A percentile compares a stretch with the other conserved stretches of the same genome.
Evolutionary conservation across 2,888 invertebrate species (phyloP).

Genomic region (Mongoloraphidia duomilia): DNA sequence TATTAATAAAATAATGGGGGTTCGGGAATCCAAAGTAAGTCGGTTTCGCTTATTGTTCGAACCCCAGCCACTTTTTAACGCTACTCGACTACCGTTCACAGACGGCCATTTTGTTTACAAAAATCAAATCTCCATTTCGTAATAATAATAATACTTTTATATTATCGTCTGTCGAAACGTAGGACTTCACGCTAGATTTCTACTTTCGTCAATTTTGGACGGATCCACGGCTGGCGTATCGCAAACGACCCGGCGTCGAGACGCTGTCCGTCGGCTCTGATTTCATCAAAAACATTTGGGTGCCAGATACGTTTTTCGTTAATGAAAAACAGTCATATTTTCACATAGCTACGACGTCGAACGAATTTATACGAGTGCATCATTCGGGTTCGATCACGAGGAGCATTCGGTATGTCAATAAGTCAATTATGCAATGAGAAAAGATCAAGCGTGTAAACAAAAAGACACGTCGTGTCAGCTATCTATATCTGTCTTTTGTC

Average conservation of each 20-base stretch:
- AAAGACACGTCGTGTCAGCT: conserved; percentile 21
- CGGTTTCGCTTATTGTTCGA: no score
- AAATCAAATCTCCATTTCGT: no score
- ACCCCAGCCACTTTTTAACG: no score
- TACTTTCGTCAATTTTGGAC: conserved; percentile 94
- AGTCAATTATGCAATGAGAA: no score
- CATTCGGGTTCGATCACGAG: conserved; percentile 77
- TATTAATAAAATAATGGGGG: no score
- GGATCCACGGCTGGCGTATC: conserved; percentile 78
- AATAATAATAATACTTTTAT: no score
- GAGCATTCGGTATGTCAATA: conserved; percentile 60
- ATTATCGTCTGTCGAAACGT: no score
- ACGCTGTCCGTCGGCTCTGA: conserved; percentile 77
- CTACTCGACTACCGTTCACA: no score
- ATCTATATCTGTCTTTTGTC: neutral
- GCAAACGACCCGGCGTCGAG: conserved; percentile 65
- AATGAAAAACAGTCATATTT: conserved; percentile 97
- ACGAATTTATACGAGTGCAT: conserved; percentile 87
- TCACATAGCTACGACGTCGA: conserved; percentile 93
- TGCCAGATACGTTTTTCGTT: conserved; percentile 95
- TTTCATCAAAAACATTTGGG: conserved; percentile 90
- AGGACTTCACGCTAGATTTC: conserved; percentile 89
- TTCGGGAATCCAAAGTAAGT: no score
- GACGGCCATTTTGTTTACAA: no score
- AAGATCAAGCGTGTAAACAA: no score